Evolutionary conservation across 1,140 invertebrate genomes (phyloP).

Genomic region (Anagrus nilaparvatae): DNA sequence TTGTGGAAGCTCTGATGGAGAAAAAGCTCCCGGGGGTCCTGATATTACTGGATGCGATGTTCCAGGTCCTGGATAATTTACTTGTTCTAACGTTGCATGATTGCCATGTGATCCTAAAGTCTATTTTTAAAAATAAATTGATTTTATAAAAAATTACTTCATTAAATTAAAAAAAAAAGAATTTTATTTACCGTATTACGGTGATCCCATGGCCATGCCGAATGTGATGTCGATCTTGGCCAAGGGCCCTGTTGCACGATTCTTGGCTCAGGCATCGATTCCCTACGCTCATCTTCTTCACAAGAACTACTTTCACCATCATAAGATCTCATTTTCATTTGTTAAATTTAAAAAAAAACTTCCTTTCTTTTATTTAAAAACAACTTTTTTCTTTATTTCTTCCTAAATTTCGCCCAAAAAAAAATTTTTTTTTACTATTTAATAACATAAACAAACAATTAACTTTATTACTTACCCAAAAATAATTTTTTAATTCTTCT

Average conservation of each 20-base stretch:
- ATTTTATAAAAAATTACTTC: too few species aligned
- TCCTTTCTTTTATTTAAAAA: too few species aligned
- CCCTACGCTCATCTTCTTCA: conserved; percentile 36
- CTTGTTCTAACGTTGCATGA: conserved; percentile 27
- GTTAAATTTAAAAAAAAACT: background rate
- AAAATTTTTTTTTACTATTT: too few species aligned
- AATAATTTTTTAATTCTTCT: too few species aligned
- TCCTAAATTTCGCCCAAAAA: background rate
- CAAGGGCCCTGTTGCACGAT: conserved; percentile 27
- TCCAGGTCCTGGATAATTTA: conserved; percentile 29
- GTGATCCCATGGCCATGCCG: conserved; percentile 40
- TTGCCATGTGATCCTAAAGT: conserved; percentile 31
- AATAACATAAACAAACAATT: too few species aligned
- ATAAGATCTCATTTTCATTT: conserved; percentile 38
- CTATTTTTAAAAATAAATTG: conserved; percentile 1
- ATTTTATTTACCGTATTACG: conserved; percentile 29
- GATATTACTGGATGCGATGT: conserved; percentile 25
- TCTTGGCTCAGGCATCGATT: conserved; percentile 31
- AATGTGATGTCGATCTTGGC: conserved; percentile 34
- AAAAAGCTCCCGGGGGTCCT: conserved; percentile 24
- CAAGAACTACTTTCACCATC: conserved; percentile 41
- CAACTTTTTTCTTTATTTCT: background rate
- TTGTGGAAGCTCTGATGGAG: conserved; percentile 45
- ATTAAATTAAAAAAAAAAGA: conserved; percentile 1
- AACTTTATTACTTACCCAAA: too few species aligned